A percentile compares a stretch with the other conserved stretches of the same genome.
Evolutionary conservation across 1,140 invertebrate species (phyloP).

Genomic region (Andrena cerasifolii): DNA sequence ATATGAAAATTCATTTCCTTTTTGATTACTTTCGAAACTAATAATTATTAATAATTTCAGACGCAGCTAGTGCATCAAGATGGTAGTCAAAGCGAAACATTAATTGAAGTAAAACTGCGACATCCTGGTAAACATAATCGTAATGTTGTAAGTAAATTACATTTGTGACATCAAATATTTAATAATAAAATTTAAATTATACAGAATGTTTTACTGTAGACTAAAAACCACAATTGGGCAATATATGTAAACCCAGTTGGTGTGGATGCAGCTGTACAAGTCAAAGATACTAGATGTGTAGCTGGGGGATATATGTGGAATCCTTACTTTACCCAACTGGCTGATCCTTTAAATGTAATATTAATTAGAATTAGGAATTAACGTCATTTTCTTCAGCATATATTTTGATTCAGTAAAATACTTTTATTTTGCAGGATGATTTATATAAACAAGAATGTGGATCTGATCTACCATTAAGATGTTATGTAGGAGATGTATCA

Average conservation of each 20-base stretch:
- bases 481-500: conserved; percentile 96
- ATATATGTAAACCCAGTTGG: conserved; percentile 96
- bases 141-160: conserved; percentile 85
- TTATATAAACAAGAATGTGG: conserved; percentile 94
- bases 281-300: conserved; percentile 91
- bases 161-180: background rate
- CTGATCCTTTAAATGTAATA: conserved; percentile 92
- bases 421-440: conserved; percentile 85
- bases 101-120: conserved; percentile 93
- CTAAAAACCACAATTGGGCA: conserved; percentile 93
- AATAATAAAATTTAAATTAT: background rate
- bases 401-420: conserved; percentile 2
- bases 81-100: conserved; percentile 93
- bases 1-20: background rate
- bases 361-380: conserved; percentile 62
- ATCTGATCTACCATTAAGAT: conserved; percentile 92
- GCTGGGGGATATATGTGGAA: conserved; percentile 97
- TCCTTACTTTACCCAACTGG: conserved; percentile 94
- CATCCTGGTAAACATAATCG: conserved; percentile 92
- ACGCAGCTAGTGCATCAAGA: conserved; percentile 94
- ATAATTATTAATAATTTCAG: conserved; percentile 77
- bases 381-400: background rate
- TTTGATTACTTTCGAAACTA: too few species aligned
- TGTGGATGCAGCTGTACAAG: conserved; percentile 93
- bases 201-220: conserved; percentile 82